These are phyloP conservation scores for Grallaria varia DNA, from an alignment of 2,113 vertebrate genomes.

Conservation along the genomic window DNA sequence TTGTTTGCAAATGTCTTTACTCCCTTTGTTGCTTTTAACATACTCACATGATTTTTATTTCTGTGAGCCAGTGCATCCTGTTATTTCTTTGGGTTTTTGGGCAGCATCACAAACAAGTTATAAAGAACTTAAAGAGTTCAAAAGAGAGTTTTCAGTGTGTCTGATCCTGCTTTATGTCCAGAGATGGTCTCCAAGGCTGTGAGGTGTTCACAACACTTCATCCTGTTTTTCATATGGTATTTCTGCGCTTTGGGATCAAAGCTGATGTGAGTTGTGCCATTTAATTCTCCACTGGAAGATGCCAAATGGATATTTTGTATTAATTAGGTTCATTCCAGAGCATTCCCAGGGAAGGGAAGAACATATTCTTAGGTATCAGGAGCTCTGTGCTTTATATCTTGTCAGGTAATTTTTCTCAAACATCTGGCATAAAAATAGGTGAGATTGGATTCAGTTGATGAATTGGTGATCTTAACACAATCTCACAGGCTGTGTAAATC, in stretches of 20 bases:
- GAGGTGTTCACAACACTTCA: not conserved
- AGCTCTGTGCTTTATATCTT: not conserved
- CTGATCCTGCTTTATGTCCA: not conserved
- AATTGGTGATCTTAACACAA: not conserved
- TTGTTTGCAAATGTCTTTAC: not conserved
- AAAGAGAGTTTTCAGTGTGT: not conserved
- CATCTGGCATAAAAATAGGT: not conserved
- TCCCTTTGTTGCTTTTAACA: not conserved
- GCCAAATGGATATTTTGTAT: not conserved
- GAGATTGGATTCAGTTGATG: not conserved
- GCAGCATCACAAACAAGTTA: not conserved
- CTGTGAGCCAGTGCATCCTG: not conserved
- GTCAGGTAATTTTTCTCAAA: not conserved
- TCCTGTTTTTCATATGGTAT: not conserved
- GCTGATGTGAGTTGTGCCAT: not conserved
- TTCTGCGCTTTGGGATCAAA: not conserved
- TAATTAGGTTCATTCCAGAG: not conserved
- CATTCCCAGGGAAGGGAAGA: not conserved
- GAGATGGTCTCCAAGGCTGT: not conserved
- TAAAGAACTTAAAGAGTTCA: not conserved
- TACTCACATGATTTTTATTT: not conserved
- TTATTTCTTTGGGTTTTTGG: not conserved
- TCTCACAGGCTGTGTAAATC: not conserved
- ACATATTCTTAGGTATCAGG: not conserved
- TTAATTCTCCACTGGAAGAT: not conserved